Base-by-base conservation (phyloP, 2,888 invertebrate genomes). In the Bedellia somnulentella region DNA sequence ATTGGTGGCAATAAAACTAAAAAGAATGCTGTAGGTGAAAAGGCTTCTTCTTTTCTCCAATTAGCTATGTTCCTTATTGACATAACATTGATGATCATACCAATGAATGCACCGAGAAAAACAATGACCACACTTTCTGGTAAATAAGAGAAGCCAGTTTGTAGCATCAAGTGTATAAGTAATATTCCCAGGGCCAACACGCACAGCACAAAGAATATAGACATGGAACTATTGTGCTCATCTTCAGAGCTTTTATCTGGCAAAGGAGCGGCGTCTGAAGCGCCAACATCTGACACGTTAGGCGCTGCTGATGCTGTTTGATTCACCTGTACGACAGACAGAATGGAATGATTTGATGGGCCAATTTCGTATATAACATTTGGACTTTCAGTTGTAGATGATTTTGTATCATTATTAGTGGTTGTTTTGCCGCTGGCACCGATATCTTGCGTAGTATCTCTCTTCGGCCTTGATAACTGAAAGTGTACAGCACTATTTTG, bases 101-200 rank as follows among this genome's bases (percentile, higher is more conserved):
- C 97, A 52, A 97, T 93, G 1, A 93, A 76, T 23, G 91, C 95
- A 28, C 97, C 97, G 11, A 99, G 78, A 49, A 97, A 89, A 12
- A 99, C 95, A 38, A 98, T 93, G 4, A 96, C 97, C 32, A 99
- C 89, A 62, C 95, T 96, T 63, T 99, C 99, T 0, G 99, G 99
- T 18, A 99, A 79, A 62, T 95, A 99, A 43, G 95, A 93, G 52
- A 98, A 93, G 43, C 95, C 92, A 8, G 94, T 95, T 59, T 93
- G 90, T 15, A 99, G 79, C 86, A 99, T 88, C 3, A 93, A 79
- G 58, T 99, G 98, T 41, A 98, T 96, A 15, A 97, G 70, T 28
- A 99, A 67, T 41, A 98, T 97, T 31, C 96, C 95, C 33, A 98
- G 68, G 29, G 95, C 96, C 34, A 99, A 79, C 8, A 99, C 93